Evolutionary conservation across 1,140 invertebrate genomes (phyloP), one percentile per base, ranked within the genome.

Genomic region (Tetramorium alpestre): DNA sequence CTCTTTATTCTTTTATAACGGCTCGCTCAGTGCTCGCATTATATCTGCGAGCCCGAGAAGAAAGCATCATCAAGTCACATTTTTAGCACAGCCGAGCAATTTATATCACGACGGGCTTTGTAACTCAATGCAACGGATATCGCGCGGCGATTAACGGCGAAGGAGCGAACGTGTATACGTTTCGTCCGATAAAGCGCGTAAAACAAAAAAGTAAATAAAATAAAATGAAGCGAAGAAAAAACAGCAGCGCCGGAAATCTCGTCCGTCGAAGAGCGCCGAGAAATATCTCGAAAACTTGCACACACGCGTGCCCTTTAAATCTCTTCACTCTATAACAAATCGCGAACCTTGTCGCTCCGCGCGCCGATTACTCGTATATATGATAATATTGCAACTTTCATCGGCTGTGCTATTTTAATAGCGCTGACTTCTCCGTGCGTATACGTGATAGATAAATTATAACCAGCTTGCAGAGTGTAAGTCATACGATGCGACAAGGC

Each of bases 51-150:
- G 73, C 7, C 7, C 6, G 54, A 58, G 25, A n/a, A 60, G n/a
- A 28, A 62, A 81, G 62, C 16, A 3, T 82, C 49, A 70, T 81
- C 69, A 75, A 73, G 54, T 25, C 69, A 51, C 80, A 82, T 25
- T 73, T 25, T 75, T 75, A 73, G 69, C 80, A 60, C 54, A 70
- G 62, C 13, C 47, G 78, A 58, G 78, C 38, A 82, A 58, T 58
- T 73, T 56, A 69, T 81, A 81, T 73, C 80, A 22, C 54, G 8
- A 41, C 11, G 4, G 49, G 56, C 8, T 5, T 58, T 58, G 80
- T 84, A 84, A 84, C 28, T 84, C 69, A 75, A 84, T 84, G 80
- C 80, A 73, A 51, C 56, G 11, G 54, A 58, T 84, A 82, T 82
- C 72, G 58, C 41, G 56, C 41, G 44, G 54, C 38, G 80, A 84